These are phyloP conservation scores for Daubentonia madagascariensis DNA, from an alignment of 2,113 vertebrate genomes.

Conservation along the genomic window DNA sequence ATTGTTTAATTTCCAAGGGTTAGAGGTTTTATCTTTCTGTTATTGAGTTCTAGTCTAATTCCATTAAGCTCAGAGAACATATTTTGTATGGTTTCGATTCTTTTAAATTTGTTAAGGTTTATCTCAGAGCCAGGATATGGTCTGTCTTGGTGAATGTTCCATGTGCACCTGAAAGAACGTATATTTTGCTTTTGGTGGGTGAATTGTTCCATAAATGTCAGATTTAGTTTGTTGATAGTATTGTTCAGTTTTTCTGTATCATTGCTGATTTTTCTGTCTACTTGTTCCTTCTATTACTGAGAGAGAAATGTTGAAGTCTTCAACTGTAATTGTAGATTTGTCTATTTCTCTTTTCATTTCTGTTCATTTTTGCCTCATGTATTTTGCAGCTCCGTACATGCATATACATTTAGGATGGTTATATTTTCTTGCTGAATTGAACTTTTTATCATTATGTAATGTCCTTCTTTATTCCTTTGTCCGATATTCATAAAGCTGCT, in stretches of 20 bases:
- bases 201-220: rapidly evolving
- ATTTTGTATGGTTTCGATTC: not conserved
- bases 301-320: not conserved
- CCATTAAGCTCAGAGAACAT: not conserved
- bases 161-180: not conserved
- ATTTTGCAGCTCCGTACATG: not conserved
- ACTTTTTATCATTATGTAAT: not conserved
- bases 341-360: not conserved
- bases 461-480: not conserved
- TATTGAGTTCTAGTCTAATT: not conserved
- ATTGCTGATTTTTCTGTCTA: not conserved
- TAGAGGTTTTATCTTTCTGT: not conserved
- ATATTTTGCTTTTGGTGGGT: not conserved
- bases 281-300: not conserved
- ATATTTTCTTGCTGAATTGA: not conserved
- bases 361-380: not conserved
- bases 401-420: not conserved
- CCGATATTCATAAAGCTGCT: not conserved
- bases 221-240: not conserved
- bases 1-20: not conserved
- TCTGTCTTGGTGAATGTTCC: not conserved
- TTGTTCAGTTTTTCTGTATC: not conserved
- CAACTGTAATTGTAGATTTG: not conserved
- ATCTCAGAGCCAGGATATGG: not conserved
- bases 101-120: not conserved